These are phyloP conservation scores for Leptopilina clavipes DNA, from an alignment of 1,140 invertebrate species.

Conservation along the genomic window DNA sequence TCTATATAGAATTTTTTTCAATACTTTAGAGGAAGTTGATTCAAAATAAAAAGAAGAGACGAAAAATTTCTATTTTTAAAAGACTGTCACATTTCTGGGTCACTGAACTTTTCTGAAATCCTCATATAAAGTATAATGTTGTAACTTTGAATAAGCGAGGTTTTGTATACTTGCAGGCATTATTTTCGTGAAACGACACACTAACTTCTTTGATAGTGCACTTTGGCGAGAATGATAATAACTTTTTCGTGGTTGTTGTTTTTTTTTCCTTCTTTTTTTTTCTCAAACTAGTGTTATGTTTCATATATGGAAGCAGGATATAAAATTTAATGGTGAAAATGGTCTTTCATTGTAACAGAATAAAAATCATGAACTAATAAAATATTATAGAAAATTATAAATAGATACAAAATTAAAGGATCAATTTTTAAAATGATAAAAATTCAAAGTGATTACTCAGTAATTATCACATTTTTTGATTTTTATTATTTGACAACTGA, in stretches of 20 bases:
- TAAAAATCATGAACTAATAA: neutral
- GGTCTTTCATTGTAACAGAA: neutral
- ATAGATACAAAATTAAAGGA: too few species aligned
- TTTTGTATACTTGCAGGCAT: conserved; percentile 13
- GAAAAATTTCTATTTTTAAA: neutral
- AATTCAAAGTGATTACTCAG: too few species aligned
- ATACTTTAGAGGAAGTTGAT: too few species aligned
- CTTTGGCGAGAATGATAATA: conserved; percentile 30
- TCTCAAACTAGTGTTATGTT: neutral
- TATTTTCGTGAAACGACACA: conserved; percentile 18
- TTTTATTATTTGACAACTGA: too few species aligned
- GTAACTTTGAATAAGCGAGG: neutral
- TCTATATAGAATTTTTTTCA: too few species aligned
- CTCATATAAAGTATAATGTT: conserved; percentile 6
- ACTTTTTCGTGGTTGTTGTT: neutral
- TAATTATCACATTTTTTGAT: too few species aligned
- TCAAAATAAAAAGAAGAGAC: too few species aligned
- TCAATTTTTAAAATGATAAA: too few species aligned
- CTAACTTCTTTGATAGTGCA: conserved; percentile 16
- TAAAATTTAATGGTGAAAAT: neutral
- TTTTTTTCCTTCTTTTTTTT: neutral
- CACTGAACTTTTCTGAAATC: neutral
- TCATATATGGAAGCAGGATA: neutral
- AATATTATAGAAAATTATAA: too few species aligned
- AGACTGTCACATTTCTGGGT: neutral